Percentiles rank a stretch among this genome's conserved stretches.
Evolutionary conservation across 2,113 vertebrate genomes (phyloP).

Genomic region (Leucopternis melanops): DNA sequence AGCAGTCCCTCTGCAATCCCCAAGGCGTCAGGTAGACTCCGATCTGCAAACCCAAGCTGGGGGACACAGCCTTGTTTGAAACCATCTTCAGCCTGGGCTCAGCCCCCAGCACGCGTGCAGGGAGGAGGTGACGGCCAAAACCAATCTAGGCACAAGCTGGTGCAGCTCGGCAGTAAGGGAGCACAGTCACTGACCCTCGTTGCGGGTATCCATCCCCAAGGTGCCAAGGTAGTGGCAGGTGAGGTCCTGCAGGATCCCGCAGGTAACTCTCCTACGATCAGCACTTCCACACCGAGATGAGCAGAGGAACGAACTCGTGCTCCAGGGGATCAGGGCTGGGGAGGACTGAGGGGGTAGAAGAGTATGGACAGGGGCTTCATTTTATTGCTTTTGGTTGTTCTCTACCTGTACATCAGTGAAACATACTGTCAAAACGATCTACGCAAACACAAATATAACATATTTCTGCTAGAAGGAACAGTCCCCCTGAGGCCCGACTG

Average conservation of each 20-base stretch:
- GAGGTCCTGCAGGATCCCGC: neutral
- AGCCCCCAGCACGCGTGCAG: neutral
- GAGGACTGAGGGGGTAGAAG: too few relatives aligned
- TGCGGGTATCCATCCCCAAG: rapidly evolving
- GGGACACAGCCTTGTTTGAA: neutral
- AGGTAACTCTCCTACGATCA: rapidly evolving
- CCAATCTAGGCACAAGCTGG: rapidly evolving
- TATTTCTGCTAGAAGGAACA: neutral
- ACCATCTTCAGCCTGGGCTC: neutral
- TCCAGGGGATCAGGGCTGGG: rapidly evolving
- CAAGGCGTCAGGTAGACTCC: rapidly evolving
- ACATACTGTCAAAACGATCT: rapidly evolving
- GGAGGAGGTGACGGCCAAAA: rapidly evolving
- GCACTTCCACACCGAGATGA: neutral
- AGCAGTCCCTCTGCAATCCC: neutral
- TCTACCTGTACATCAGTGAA: neutral
- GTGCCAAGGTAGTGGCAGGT: neutral
- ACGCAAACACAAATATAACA: neutral
- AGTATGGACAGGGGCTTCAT: neutral
- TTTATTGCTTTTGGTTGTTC: neutral
- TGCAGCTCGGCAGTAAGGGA: rapidly evolving
- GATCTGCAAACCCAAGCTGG: neutral
- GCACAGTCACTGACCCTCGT: neutral
- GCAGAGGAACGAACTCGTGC: neutral
- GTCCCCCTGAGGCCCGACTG: neutral